A percentile compares a stretch with the other conserved stretches of the same genome.
These are phyloP conservation scores for Anorthoa munda DNA, from an alignment of 2,888 invertebrate genomes.

Conservation along the genomic window DNA sequence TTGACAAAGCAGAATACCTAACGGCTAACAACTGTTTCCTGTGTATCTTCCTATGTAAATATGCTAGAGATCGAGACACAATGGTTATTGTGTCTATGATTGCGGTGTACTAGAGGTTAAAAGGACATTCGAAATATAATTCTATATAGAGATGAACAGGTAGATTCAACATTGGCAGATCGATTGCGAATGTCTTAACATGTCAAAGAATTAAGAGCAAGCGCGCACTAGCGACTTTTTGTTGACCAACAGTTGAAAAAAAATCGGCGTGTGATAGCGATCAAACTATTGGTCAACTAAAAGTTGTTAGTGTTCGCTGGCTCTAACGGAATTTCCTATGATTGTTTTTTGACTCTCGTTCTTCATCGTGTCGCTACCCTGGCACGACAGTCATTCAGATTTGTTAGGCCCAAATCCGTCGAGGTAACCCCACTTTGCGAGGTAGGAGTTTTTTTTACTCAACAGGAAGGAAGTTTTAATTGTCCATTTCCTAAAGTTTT, in stretches of 20 bases:
- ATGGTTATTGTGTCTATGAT: conserved; percentile 26
- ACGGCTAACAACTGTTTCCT: conserved; percentile 47
- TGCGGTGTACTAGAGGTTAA: conserved; percentile 7
- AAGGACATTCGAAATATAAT: neutral
- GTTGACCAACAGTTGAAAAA: too few relatives aligned
- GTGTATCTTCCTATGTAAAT: conserved; percentile 25
- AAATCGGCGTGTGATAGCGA: too few relatives aligned
- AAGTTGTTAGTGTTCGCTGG: too few relatives aligned
- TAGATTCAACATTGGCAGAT: neutral
- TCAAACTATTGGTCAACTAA: too few relatives aligned
- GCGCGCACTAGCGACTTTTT: too few relatives aligned
- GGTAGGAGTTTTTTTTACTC: neutral
- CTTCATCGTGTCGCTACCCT: too few relatives aligned
- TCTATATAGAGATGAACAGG: neutral
- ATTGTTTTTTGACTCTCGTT: too few relatives aligned
- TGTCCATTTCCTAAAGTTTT: neutral
- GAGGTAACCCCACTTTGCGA: too few relatives aligned
- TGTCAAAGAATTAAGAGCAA: neutral
- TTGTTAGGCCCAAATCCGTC: too few relatives aligned
- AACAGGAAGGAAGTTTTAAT: conserved; percentile 8
- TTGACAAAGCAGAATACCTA: conserved; percentile 28
- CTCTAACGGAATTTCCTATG: neutral
- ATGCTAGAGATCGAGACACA: conserved; percentile 22
- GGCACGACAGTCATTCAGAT: too few relatives aligned
- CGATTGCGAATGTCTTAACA: neutral